Percentiles rank a stretch among this genome's conserved stretches.
Evolutionary conservation across 1,140 invertebrate species (phyloP).

Genomic region (Hormaphis cornu): DNA sequence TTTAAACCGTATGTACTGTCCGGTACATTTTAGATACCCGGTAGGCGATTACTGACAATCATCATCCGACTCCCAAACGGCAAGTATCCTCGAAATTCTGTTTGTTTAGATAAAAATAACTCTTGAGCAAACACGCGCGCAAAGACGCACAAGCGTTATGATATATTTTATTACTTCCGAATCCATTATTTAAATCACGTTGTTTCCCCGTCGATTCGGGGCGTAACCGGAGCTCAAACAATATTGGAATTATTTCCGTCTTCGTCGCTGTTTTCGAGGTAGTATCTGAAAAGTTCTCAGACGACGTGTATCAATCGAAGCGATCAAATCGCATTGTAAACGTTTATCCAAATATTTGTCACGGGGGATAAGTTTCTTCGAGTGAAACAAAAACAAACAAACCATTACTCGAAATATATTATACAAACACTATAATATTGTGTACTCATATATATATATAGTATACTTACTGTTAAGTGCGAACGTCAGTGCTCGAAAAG

Average conservation of each 20-base stretch:
- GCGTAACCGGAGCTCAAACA: neutral
- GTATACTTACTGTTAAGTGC: neutral
- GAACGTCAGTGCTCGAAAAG: constrained; percentile 13
- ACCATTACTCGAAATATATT: neutral
- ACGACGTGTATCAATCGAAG: constrained; percentile 30
- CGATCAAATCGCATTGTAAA: constrained; percentile 31
- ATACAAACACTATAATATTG: too few species aligned
- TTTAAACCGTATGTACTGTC: too few species aligned
- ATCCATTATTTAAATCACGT: constrained; percentile 15
- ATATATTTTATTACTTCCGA: neutral
- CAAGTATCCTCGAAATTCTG: too few species aligned
- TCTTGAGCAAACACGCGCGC: neutral
- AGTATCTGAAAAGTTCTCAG: constrained; percentile 15
- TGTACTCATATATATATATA: too few species aligned
- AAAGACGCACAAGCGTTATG: neutral
- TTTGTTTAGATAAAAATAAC: too few species aligned
- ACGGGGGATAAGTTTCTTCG: constrained; percentile 26
- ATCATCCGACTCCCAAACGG: too few species aligned
- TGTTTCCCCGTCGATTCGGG: neutral
- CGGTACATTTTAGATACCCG: too few species aligned
- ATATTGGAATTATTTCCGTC: constrained; percentile 14
- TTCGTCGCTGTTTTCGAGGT: neutral
- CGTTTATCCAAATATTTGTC: constrained; percentile 32
- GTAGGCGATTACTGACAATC: too few species aligned
- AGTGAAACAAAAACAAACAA: constrained; percentile 32